Percentiles rank a stretch among this genome's conserved stretches.
Conservation (phyloP, 2,888 invertebrate species). For the Megalurothrips usitatus region DNA sequence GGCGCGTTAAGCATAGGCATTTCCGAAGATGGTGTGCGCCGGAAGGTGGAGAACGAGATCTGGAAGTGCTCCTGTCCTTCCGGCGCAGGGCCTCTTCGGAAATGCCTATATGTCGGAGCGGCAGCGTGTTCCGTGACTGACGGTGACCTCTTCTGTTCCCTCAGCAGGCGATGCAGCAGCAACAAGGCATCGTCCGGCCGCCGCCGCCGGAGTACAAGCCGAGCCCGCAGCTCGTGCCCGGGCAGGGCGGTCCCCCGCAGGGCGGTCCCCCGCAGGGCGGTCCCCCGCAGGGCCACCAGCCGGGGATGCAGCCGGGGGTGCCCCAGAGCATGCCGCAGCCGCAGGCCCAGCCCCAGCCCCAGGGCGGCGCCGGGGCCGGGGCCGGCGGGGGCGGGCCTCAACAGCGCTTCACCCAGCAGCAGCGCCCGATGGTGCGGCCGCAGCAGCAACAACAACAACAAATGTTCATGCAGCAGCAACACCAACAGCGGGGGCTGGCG, state of each 20-base stretch:
- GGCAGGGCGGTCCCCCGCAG: background rate
- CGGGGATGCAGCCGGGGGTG: too few species aligned
- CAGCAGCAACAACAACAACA: slow-evolving; percentile 33
- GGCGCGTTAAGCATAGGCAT: too few species aligned
- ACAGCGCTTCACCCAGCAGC: background rate
- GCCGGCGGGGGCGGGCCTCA: too few species aligned
- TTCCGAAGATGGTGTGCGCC: too few species aligned
- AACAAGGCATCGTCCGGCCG: slow-evolving; percentile 53
- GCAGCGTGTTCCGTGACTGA: too few species aligned
- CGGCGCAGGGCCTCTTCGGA: too few species aligned
- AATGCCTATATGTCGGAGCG: too few species aligned
- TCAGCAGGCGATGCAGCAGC: slow-evolving; percentile 44
- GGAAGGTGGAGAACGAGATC: too few species aligned
- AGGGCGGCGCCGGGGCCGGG: too few species aligned
- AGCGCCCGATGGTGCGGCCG: slow-evolving; percentile 10
- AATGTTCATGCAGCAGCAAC: slow-evolving; percentile 5
- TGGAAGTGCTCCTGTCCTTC: too few species aligned
- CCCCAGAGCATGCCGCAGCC: slow-evolving; percentile 1
- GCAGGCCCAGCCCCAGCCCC: background rate
- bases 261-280: background rate
- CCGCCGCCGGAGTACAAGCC: slow-evolving; percentile 85
- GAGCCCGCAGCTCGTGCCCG: slow-evolving; percentile 49
- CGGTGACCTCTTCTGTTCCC: slow-evolving; percentile 31
- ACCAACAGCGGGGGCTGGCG: slow-evolving; percentile 40
- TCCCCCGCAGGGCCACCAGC: background rate